These are phyloP conservation scores for Thomomys bottae DNA, from an alignment of 2,113 vertebrate species.

Conservation along the genomic window DNA sequence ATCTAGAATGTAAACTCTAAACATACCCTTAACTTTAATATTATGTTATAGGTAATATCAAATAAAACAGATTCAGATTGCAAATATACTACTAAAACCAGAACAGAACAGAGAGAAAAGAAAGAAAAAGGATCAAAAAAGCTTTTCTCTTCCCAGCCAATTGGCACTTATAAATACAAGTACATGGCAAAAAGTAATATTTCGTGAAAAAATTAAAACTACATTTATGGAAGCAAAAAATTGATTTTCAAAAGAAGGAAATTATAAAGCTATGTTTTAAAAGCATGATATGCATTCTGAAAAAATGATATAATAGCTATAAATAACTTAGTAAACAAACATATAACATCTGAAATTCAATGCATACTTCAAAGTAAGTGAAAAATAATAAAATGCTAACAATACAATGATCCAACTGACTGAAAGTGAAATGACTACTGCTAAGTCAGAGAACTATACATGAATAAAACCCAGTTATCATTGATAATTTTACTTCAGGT, in stretches of 20 bases:
- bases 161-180: conserved; percentile 59
- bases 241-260: conserved; percentile 57
- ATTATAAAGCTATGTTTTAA: conserved; percentile 45
- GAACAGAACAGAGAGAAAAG: neutral
- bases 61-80: conserved; percentile 64
- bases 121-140: conserved; percentile 65
- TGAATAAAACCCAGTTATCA: conserved; percentile 55
- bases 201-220: conserved; percentile 50
- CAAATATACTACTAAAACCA: conserved; percentile 64
- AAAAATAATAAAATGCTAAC: conserved; percentile 53
- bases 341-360: conserved; percentile 42
- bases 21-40: conserved; percentile 68
- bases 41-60: conserved; percentile 59
- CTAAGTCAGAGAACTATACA: conserved; percentile 62
- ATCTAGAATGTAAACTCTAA: conserved; percentile 65
- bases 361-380: conserved; percentile 19
- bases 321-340: conserved; percentile 51
- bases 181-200: conserved; percentile 6
- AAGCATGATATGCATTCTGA: conserved; percentile 31
- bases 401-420: conserved; percentile 72
- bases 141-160: conserved; percentile 76
- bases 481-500: conserved; percentile 41
- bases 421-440: conserved; percentile 73
- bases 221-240: conserved; percentile 55
- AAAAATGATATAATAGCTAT: conserved; percentile 49